Base-by-base conservation (phyloP, 2,113 vertebrate species). In the Sphaerodactylus townsendi region DNA sequence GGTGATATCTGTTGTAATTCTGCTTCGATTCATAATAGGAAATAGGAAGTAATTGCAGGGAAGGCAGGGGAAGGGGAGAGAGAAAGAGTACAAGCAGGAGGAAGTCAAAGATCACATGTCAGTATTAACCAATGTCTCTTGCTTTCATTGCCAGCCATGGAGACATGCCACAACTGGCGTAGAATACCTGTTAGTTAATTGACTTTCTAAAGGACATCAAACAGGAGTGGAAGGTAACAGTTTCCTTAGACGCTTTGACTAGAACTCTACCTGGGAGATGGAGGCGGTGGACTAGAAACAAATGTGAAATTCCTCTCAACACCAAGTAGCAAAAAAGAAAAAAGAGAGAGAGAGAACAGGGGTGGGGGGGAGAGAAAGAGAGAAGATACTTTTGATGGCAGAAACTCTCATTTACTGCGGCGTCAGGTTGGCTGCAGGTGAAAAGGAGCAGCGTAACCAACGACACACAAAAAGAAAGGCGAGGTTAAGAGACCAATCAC, bases 351-450 rank as follows among this genome's bases (percentile, higher is more conserved):
- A n/a, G n/a, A n/a, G n/a, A n/a, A n/a, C n/a, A n/a, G n/a, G 90
- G 85, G 92, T 86, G 85, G 62, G 56, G 10, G 3, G n/a, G 70
- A 70, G 50, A 65, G 85, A 92, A 85, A 3, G 75, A 86, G 88
- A 86, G 92, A 92, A 91, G 91, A 90, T 93, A 88, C 88, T 90
- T 93, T 94, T 90, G 94, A 93, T 84, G 91, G 94, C 93, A 91
- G 94, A 81, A 86, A 92, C 95, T 93, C 93, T 96, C 93, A 92
- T 89, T 94, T 92, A 94, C 89, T 82, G 93, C 94, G 96, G 97
- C 96, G 95, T 97, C 97, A 94, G 96, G 90, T 90, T 96, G 96
- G 95, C 96, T 97, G 89, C 95, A 95, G 95, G 95, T 96, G 95
- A 95, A 91, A 89, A 0, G 86, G 89, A 92, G 94, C 92, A 92